phyloP scores from a whole-genome alignment of 1,140 invertebrate genomes.

The Lordiphosa clarofinis region DNA sequence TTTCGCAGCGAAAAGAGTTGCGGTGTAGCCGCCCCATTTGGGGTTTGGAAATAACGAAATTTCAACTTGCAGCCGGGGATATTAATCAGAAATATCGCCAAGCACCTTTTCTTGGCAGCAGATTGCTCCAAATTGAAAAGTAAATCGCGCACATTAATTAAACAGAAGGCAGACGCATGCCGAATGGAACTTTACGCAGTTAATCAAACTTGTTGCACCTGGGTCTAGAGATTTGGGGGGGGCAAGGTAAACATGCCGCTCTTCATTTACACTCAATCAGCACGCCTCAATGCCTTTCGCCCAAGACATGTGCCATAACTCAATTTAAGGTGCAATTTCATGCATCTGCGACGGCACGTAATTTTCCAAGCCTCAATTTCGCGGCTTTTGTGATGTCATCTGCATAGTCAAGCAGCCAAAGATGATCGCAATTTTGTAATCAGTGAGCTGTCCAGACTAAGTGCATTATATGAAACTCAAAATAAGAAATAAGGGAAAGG shows the following conservation, averaged over 20 bases:
- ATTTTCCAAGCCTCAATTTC: conserved; percentile 40
- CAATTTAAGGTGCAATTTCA: conserved; percentile 74
- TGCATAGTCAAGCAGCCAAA: conserved; percentile 43
- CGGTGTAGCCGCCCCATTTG: conserved; percentile 10
- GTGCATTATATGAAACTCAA: conserved; percentile 8
- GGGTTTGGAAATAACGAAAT: conserved; percentile 21
- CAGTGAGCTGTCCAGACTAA: conserved; percentile 42
- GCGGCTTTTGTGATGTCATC: conserved; percentile 39
- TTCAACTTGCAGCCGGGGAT: conserved; percentile 40
- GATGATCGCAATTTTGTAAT: conserved; percentile 56
- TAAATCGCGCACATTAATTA: conserved; percentile 71
- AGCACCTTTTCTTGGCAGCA: conserved; percentile 26
- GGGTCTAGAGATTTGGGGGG: neutral
- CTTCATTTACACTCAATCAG: conserved; percentile 58
- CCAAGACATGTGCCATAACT: conserved; percentile 58
- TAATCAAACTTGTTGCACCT: conserved; percentile 16
- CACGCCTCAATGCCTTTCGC: conserved; percentile 32
- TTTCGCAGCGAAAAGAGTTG: conserved; percentile 54
- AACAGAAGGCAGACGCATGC: conserved; percentile 1
- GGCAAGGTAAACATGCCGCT: neutral
- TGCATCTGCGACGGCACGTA: conserved; percentile 68
- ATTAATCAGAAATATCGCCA: conserved; percentile 70
- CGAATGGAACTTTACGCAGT: conserved; percentile 1
- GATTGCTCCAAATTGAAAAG: conserved; percentile 60
- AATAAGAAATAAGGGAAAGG: conserved; percentile 22